Percentiles rank a stretch among this genome's conserved stretches.
Evolutionary conservation across 2,113 vertebrate genomes (phyloP).

Genomic region (Raphicerus campestris): DNA sequence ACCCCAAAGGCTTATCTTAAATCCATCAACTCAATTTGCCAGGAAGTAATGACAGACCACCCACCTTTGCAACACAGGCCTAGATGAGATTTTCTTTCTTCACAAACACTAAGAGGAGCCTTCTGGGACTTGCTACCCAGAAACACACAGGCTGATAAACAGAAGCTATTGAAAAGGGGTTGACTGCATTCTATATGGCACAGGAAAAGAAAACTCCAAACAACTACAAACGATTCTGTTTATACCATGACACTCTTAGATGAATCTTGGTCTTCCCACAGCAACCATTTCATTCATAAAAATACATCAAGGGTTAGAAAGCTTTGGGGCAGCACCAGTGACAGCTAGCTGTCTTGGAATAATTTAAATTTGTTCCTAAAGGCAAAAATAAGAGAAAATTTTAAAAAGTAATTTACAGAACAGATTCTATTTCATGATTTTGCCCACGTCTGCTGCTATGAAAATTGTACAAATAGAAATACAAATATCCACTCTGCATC

Average conservation of each 20-base stretch:
- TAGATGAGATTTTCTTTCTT: neutral
- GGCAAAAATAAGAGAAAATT: constrained; percentile 31
- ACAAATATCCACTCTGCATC: neutral
- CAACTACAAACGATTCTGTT: neutral
- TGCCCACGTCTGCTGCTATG: neutral
- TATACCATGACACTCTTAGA: neutral
- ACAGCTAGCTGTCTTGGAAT: constrained; percentile 52
- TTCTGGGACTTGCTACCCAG: neutral
- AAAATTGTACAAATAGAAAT: neutral
- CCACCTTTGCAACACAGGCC: neutral
- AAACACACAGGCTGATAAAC: neutral
- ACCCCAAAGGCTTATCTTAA: constrained; percentile 41
- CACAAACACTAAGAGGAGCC: constrained; percentile 7
- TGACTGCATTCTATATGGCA: neutral
- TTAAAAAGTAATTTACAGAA: constrained; percentile 3
- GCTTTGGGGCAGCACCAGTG: constrained; percentile 55
- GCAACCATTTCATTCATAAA: constrained; percentile 21
- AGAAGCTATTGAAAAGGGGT: neutral
- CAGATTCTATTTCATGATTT: neutral
- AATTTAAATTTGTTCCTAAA: constrained; percentile 20
- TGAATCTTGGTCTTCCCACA: neutral
- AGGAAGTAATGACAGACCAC: neutral
- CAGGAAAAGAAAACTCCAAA: constrained; percentile 18
- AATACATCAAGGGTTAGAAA: neutral
- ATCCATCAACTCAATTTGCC: constrained; percentile 39